Evolutionary conservation across 2,113 vertebrate genomes (phyloP), one percentile per base, ranked within the genome.

Genomic region (Gymnarchus niloticus): DNA sequence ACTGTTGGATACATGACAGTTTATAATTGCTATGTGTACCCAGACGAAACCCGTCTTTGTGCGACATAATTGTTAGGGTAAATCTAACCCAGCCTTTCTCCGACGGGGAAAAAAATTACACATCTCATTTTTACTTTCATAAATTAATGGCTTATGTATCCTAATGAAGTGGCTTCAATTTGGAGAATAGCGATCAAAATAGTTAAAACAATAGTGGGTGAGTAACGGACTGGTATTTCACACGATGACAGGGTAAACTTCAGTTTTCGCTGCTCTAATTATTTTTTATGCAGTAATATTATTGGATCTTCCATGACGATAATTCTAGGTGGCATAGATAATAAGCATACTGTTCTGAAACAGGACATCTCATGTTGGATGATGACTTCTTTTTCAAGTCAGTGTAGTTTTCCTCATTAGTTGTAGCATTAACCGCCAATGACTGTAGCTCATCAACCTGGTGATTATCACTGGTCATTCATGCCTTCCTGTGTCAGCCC

Each of bases 21-120:
- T 96, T 99, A 98, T 98, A 99, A 99, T 99, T 99, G 99, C 97
- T 98, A 99, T 94, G 97, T 99, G 94, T 99, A 98, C 93, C 97
- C 97, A 98, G 97, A 99, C 97, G 99, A 98, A 99, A 99, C 97
- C 96, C 95, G 97, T 96, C 98, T 97, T 97, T 97, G 96, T 99
- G 97, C 98, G 96, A 99, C 97, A 97, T 99, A 99, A 99, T 99
- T 97, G 96, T 96, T 86, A 91, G 96, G 91, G 91, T 95, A 97
- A 96, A 96, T 96, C 95, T 96, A 97, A 97, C 96, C 96, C 96
- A 94, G 95, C 95, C 94, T 95, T 96, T 73, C 48, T 84, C 92
- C 28, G 92, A 92, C 93, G 93, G 93, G 92, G 94, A 89, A 83
- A 88, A 93, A 92, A 91, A 95, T 94, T 94, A 94, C 92, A 95